Evolutionary conservation across 2,797 vertebrate species (phyloP), one percentile per base, ranked within the genome.

Genomic region (Urocyon cinereoargenteus): DNA sequence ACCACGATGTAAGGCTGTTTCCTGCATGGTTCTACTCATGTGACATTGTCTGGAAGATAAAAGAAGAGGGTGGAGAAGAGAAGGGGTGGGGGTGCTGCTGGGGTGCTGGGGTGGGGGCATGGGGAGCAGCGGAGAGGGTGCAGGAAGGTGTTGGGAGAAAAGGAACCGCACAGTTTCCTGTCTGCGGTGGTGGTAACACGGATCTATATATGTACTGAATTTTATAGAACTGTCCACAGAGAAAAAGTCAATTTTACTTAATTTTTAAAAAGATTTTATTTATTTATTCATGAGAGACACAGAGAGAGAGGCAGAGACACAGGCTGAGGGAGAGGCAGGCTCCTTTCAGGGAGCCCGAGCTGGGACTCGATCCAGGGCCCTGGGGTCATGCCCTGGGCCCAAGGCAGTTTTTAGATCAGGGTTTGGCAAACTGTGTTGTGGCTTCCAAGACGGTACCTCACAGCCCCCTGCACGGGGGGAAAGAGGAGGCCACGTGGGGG

Each of bases 231-330:
- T 36, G 51, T 36, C 49, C 34, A 5, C 34, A 78, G 22, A 49
- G 53, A 40, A 51, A 83, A 96, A 89, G 78, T 66, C 66, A 36
- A 3, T 28, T 72, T 91, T 83, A 72, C n/a, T 36, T 13, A 45
- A 45, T 45, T 45, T 45, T 45, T 45, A 45, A 45, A 45, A 45
- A 45, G 40, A 45, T 45, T 45, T 45, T 45, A 45, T 45, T 45
- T 45, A 45, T 45, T 45, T 45, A 45, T 45, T 45, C 40, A 45
- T 45, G 40, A 45, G 40, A 45, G 40, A 45, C 40, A 45, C 40
- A 45, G 6, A 45, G 40, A 45, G 40, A 45, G 40, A 45, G 40
- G 40, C 40, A 45, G 40, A 45, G 40, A 45, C 40, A 45, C 6
- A 45, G 40, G 40, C 40, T 8, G 40, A 45, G 40, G 40, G 40